Evolutionary conservation across 2,797 vertebrate genomes (phyloP).

Genomic region (Galaxias olidus): DNA sequence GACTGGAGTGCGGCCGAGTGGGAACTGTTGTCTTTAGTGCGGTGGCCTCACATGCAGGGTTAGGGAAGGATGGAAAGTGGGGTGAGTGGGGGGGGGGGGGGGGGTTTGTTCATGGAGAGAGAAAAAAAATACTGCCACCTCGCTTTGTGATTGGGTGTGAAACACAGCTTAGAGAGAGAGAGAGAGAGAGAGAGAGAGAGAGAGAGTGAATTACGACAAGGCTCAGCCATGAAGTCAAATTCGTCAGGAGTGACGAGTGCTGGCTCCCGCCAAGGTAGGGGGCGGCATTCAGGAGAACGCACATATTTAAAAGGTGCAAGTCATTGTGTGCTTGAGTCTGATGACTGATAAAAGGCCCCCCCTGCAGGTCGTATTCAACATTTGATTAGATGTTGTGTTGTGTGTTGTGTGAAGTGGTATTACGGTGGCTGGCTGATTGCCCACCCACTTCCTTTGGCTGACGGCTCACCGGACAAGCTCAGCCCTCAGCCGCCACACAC

Average conservation of each 20-base stretch:
- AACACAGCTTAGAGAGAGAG: conserved; percentile 42
- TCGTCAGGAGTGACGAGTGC: conserved; percentile 57
- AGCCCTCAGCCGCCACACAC: too few relatives aligned
- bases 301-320: conserved; percentile 54
- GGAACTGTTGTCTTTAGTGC: too few relatives aligned
- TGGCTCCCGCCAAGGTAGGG: conserved; percentile 57
- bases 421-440: conserved; percentile 39
- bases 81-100: too few relatives aligned
- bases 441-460: neutral
- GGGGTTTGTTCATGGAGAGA: conserved; percentile 30
- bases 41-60: too few relatives aligned
- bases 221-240: conserved; percentile 62
- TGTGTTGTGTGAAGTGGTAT: too few relatives aligned
- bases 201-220: conserved; percentile 65
- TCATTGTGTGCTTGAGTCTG: conserved; percentile 51
- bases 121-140: conserved; percentile 54
- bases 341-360: conserved; percentile 54
- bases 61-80: too few relatives aligned
- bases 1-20: too few relatives aligned
- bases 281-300: conserved; percentile 53
- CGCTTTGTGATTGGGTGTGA: conserved; percentile 46
- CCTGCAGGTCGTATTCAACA: conserved; percentile 27
- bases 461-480: conserved; percentile 21
- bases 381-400: conserved; percentile 53
- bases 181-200: conserved; percentile 15